Conservation (phyloP, 2,113 vertebrate genomes). For the Plecotus auritus region DNA sequence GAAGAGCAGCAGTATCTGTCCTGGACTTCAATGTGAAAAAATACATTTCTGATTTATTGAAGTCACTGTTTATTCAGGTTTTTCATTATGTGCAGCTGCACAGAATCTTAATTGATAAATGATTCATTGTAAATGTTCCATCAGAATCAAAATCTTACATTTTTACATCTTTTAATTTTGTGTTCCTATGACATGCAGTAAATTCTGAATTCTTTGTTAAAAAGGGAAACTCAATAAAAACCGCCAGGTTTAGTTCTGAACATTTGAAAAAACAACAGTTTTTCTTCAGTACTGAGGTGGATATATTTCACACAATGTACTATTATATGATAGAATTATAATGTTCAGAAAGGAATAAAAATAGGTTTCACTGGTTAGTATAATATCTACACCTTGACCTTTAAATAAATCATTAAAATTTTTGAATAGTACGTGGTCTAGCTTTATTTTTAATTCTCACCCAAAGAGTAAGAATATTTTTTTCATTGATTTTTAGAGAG, state of each 20-base stretch:
- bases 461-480: no score
- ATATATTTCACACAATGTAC: conserved; percentile 1
- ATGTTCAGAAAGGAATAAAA: conserved; percentile 28
- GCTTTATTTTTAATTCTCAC: neutral
- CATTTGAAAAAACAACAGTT: neutral
- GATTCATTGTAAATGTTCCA: neutral
- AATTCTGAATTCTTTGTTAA: conserved; percentile 27
- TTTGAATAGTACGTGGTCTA: neutral
- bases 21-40: neutral
- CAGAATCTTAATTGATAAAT: neutral
- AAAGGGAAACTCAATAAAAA: conserved; percentile 31
- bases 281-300: conserved; percentile 15
- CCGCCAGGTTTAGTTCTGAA: neutral
- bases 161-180: neutral
- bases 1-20: neutral
- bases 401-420: conserved; percentile 35
- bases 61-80: neutral
- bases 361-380: neutral
- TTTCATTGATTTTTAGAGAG: no score
- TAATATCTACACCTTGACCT: conserved; percentile 28
- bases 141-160: neutral
- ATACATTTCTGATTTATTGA: neutral
- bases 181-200: neutral
- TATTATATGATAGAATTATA: conserved; percentile 9
- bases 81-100: neutral